phyloP scores from a whole-genome alignment of 2,888 invertebrate species.

The Ormyrus rosae region DNA sequence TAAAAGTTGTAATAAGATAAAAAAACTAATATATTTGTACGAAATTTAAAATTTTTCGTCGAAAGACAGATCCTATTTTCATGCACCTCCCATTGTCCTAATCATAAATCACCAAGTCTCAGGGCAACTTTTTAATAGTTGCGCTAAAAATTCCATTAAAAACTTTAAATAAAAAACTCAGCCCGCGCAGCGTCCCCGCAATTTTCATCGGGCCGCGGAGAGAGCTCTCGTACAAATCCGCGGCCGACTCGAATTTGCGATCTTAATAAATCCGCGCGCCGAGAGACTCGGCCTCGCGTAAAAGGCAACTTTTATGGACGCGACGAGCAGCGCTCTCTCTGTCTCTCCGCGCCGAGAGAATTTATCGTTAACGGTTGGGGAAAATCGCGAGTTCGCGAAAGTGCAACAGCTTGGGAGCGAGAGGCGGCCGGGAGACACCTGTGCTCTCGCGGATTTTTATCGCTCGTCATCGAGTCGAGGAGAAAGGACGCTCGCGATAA shows the following conservation, averaged over 20 bases:
- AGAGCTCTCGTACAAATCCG: constrained; percentile 25
- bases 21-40: too few relatives aligned
- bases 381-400: constrained; percentile 22
- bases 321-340: not conserved
- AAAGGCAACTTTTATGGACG: constrained; percentile 53
- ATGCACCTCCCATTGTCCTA: constrained; percentile 13
- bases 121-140: constrained; percentile 36
- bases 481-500: too few relatives aligned
- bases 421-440: not conserved
- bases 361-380: constrained; percentile 38
- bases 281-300: constrained; percentile 33
- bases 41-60: too few relatives aligned
- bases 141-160: constrained; percentile 44
- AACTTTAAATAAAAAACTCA: constrained; percentile 35
- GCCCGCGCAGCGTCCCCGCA: not conserved
- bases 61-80: not conserved
- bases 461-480: too few relatives aligned
- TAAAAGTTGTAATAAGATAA: too few relatives aligned
- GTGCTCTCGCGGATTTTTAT: too few relatives aligned
- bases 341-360: constrained; percentile 2
- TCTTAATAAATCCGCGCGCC: constrained; percentile 42
- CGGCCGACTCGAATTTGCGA: constrained; percentile 38
- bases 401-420: constrained; percentile 8
- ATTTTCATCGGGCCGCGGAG: constrained; percentile 11
- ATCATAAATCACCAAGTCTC: constrained; percentile 31